phyloP scores from a whole-genome alignment of 2,888 invertebrate genomes.

The Nemoura dubitans region DNA sequence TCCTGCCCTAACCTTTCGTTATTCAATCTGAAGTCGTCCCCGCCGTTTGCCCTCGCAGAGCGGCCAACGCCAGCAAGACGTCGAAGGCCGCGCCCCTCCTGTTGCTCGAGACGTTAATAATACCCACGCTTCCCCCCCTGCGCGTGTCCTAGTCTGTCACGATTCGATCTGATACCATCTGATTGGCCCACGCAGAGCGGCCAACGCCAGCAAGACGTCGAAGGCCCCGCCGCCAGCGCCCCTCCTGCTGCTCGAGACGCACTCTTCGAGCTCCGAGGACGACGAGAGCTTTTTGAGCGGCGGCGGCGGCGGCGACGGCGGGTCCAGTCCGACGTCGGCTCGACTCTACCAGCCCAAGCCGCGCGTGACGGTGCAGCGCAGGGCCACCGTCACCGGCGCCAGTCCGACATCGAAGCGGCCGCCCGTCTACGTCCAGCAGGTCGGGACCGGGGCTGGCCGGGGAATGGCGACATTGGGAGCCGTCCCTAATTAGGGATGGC shows the following conservation, averaged over 20 bases:
- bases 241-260: conserved; percentile 23
- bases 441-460: conserved; percentile 56
- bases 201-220: conserved; percentile 36
- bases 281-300: conserved; percentile 58
- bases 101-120: not conserved
- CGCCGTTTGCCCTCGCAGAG: not conserved
- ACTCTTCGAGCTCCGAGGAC: conserved; percentile 54
- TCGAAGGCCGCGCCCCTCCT: conserved; percentile 22
- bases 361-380: conserved; percentile 76
- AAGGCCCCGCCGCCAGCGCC: not conserved
- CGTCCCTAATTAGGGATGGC: too few species aligned
- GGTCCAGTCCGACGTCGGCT: conserved; percentile 57
- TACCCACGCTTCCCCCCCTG: too few species aligned
- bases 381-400: conserved; percentile 89
- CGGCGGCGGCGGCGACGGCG: conserved; percentile 53
- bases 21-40: not conserved
- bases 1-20: too few species aligned
- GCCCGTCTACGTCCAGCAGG: conserved; percentile 74
- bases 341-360: conserved; percentile 81
- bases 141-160: too few species aligned
- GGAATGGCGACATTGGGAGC: too few species aligned
- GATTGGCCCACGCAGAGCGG: conserved; percentile 1
- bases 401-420: conserved; percentile 72
- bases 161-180: not conserved
- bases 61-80: conserved; percentile 36